Conservation (phyloP, 37 sponge, comb jelly and placozoan genomes). For the Cladorhizidae sp. region DNA sequence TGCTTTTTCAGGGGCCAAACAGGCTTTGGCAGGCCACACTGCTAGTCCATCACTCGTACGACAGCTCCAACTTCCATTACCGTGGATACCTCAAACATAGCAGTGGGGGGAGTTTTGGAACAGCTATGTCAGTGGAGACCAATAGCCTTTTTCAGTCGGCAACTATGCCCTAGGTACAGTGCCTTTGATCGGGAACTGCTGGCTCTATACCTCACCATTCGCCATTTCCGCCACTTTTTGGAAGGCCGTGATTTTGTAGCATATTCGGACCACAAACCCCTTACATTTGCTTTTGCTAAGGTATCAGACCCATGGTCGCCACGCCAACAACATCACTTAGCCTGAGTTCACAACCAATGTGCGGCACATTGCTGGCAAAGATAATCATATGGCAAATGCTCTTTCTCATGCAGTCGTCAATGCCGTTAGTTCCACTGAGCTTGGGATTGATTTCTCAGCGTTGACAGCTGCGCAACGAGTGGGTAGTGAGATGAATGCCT, state of each 20-base stretch:
- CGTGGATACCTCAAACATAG: slow-evolving; percentile 9
- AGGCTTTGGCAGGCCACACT: slow-evolving; percentile 30
- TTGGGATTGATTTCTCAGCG: slow-evolving; percentile 6
- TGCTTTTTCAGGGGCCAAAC: slow-evolving; percentile 11
- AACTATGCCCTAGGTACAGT: slow-evolving; percentile 32
- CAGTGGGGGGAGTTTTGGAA: slow-evolving; percentile 8
- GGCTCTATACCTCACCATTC: slow-evolving; percentile 24
- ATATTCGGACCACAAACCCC: slow-evolving; percentile 50
- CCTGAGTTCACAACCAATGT: slow-evolving; percentile 5
- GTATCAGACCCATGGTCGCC: slow-evolving; percentile 19
- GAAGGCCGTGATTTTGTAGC: slow-evolving; percentile 37
- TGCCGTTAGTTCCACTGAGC: not conserved
- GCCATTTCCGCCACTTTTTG: slow-evolving; percentile 51
- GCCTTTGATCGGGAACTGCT: slow-evolving; percentile 50
- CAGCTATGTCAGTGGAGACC: slow-evolving; percentile 10
- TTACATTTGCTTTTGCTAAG: slow-evolving; percentile 35
- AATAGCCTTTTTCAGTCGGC: slow-evolving; percentile 16
- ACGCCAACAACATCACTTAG: slow-evolving; percentile 23
- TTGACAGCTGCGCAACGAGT: slow-evolving; percentile 30
- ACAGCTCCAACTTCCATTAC: not conserved
- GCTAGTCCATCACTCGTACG: slow-evolving; percentile 7
- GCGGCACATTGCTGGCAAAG: slow-evolving; percentile 23
- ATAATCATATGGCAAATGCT: slow-evolving; percentile 13
- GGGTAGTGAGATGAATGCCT: slow-evolving; percentile 24
- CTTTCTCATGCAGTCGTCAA: not conserved